Conservation (phyloP, 2,113 vertebrate species). For the Labeo catla region DNA sequence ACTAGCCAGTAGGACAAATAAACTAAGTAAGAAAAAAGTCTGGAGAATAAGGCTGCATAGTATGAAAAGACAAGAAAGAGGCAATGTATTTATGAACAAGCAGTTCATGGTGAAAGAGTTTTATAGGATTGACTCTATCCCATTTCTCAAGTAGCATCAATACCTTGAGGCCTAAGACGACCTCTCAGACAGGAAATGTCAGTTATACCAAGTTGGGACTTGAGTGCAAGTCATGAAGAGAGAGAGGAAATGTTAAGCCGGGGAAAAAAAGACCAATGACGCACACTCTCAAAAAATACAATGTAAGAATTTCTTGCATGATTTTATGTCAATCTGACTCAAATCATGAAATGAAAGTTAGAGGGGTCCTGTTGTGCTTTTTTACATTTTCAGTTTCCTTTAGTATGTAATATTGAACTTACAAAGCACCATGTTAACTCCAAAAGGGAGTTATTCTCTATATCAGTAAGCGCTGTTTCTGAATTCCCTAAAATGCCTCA, state of each 20-base stretch:
- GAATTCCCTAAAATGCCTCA: too few species aligned
- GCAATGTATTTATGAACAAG: not conserved
- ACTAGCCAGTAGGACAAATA: not conserved
- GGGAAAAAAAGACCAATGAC: not conserved
- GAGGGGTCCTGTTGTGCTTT: too few species aligned
- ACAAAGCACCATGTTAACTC: too few species aligned
- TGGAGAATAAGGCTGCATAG: not conserved
- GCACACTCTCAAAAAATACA: not conserved
- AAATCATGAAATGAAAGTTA: not conserved
- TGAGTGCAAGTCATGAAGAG: not conserved
- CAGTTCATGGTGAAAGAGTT: not conserved
- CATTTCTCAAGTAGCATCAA: slow-evolving; percentile 3
- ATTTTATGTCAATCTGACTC: not conserved
- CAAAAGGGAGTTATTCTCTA: too few species aligned
- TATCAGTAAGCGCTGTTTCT: too few species aligned
- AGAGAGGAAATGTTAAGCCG: not conserved
- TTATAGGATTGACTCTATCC: slow-evolving; percentile 8
- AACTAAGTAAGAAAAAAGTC: not conserved
- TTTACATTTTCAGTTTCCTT: too few species aligned
- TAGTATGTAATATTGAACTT: too few species aligned
- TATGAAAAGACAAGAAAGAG: not conserved
- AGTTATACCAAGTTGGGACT: not conserved
- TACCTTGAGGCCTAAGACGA: not conserved
- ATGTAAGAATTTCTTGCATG: not conserved
- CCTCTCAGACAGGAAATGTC: slow-evolving; percentile 40